phyloP scores from a whole-genome alignment of 1,140 invertebrate genomes.

The Carposina sasakii region DNA sequence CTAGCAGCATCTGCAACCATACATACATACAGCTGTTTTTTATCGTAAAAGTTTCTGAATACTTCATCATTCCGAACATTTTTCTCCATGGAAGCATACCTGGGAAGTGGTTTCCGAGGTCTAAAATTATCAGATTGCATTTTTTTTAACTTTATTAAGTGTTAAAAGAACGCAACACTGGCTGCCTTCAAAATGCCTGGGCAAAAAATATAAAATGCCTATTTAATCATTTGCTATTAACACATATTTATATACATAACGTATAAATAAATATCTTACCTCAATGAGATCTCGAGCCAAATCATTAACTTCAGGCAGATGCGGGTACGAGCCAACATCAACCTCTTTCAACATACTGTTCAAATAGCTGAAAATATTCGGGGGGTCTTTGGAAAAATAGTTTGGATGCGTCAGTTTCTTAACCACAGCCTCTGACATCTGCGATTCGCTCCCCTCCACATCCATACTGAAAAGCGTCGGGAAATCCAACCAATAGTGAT shows the following conservation, averaged over 20 bases:
- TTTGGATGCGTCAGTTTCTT: constrained; percentile 76
- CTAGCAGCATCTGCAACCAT: constrained; percentile 35
- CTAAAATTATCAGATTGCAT: too few species aligned
- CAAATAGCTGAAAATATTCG: constrained; percentile 81
- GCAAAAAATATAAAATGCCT: too few species aligned
- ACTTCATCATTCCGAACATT: too few species aligned
- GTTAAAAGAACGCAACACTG: too few species aligned
- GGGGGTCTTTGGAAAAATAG: constrained; percentile 77
- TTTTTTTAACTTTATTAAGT: too few species aligned
- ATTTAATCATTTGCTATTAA: too few species aligned
- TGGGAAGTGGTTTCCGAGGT: too few species aligned
- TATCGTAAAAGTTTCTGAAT: too few species aligned
- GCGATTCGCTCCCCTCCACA: constrained; percentile 54
- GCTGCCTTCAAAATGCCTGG: too few species aligned
- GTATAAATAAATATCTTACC: constrained; percentile 63
- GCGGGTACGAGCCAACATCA: constrained; percentile 77
- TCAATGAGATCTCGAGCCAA: constrained; percentile 82
- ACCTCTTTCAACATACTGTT: constrained; percentile 75
- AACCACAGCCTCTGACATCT: constrained; percentile 71
- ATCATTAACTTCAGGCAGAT: constrained; percentile 80
- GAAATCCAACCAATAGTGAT: constrained; percentile 92
- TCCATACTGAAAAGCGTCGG: constrained; percentile 75
- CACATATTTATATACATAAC: too few species aligned
- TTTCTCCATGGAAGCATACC: too few species aligned
- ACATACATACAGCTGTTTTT: constrained; percentile 31